Evolutionary conservation across 2,888 invertebrate species (phyloP).

Genomic region (Rapana venosa): DNA sequence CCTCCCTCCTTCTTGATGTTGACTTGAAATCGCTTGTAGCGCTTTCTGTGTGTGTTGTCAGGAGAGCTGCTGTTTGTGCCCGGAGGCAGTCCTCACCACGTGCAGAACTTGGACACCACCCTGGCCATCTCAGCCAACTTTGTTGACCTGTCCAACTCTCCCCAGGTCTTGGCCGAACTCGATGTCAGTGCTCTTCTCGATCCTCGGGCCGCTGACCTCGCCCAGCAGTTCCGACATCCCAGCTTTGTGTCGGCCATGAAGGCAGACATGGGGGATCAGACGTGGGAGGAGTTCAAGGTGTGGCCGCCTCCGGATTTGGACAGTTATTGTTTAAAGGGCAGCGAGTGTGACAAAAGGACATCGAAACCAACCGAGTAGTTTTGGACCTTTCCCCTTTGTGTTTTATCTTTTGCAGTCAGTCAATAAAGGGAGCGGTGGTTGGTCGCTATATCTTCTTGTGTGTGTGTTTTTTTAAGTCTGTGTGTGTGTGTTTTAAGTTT

Average conservation of each 20-base stretch:
- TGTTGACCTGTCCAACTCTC: constrained; percentile 71
- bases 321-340: neutral
- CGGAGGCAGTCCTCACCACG: constrained; percentile 72
- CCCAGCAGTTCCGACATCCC: constrained; percentile 56
- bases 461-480: too few species aligned
- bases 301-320: constrained; percentile 48
- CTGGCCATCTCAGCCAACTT: constrained; percentile 75
- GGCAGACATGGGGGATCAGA: constrained; percentile 52
- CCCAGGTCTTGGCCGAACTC: constrained; percentile 65
- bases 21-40: too few species aligned
- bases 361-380: too few species aligned
- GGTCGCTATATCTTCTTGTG: too few species aligned
- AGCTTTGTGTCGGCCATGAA: constrained; percentile 55
- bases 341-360: neutral
- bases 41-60: constrained; percentile 42
- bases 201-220: constrained; percentile 62
- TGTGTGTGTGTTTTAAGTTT: too few species aligned
- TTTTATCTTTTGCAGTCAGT: too few species aligned
- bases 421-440: too few species aligned
- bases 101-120: constrained; percentile 69
- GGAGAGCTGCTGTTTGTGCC: constrained; percentile 75
- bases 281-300: constrained; percentile 57
- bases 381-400: too few species aligned
- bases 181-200: constrained; percentile 64
- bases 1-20: too few species aligned